Evolutionary conservation across 2,797 vertebrate genomes (phyloP), one percentile per base, ranked within the genome.

Genomic region (Leuciscus waleckii): DNA sequence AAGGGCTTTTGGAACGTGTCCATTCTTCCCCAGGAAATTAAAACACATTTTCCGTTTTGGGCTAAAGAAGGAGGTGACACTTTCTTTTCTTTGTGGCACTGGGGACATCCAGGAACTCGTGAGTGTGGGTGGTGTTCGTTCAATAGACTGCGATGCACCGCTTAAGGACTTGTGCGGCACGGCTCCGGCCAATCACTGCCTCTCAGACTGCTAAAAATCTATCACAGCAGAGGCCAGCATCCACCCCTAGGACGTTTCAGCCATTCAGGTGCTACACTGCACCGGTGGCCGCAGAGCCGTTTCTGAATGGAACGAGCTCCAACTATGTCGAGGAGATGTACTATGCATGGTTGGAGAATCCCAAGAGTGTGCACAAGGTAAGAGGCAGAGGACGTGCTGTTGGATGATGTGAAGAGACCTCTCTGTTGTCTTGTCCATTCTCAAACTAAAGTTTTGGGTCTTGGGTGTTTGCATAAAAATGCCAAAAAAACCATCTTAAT

Each of bases 311-410:
- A 91, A 99, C 98, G 68, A 99, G 97, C 94, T 98, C 97, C 67
- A 99, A 99, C 94, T 99, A 99, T 83, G 97, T 99, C 93, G 98
- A 99, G 93, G 98, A 99, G 94, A 99, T 99, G 98, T 99, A 99
- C 94, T 98, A 95, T 89, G 97, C 98, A 79, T 99, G 98, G 98
- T 94, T 99, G 95, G 97, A 99, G 93, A 95, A 99, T 85, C 98
- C 98, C 87, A 98, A 97, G 94, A 99, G 97, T 93, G 98, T 99
- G 71, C 98, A 99, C 94, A 99, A 99, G 98, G 98, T 99, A 96
- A 97, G 96, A 90, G 43, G 61, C 58, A 46, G 49, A 85, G 32
- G 65, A 75, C 46, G 2, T 65, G 54, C 37, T 7, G 69, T 16
- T 61, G 73, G 51, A 71, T 51, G 35, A 65, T 77, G n/a, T 43